These are phyloP conservation scores for Acrobasis consociella DNA, from an alignment of 2,888 invertebrate genomes.

Conservation along the genomic window DNA sequence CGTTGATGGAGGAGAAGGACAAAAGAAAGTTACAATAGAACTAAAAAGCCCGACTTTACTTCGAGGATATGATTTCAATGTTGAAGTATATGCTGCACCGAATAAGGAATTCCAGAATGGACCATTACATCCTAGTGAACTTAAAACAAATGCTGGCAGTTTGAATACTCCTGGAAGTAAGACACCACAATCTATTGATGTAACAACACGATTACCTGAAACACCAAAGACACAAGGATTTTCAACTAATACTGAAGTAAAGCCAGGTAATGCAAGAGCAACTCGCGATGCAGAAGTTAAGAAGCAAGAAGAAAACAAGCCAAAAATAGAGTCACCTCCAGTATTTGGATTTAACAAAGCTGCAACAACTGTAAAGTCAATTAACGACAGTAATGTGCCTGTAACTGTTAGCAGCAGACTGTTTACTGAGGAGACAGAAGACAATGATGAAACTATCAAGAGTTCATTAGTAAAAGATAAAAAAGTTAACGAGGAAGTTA, in stretches of 20 bases:
- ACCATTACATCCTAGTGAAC: slow-evolving; percentile 20
- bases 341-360: slow-evolving; percentile 1
- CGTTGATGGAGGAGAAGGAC: slow-evolving; percentile 63
- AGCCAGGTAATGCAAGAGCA: slow-evolving; percentile 4
- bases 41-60: slow-evolving; percentile 68
- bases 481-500: slow-evolving; percentile 1
- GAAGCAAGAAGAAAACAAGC: slow-evolving; percentile 7
- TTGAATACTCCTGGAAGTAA: slow-evolving; percentile 7
- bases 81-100: slow-evolving; percentile 55
- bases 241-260: neutral
- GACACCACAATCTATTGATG: neutral
- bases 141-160: slow-evolving; percentile 8
- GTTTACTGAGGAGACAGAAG: neutral
- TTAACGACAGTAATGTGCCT: neutral
- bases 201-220: slow-evolving; percentile 6
- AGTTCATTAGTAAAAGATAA: neutral
- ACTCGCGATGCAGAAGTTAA: slow-evolving; percentile 17
- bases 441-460: neutral
- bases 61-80: slow-evolving; percentile 63
- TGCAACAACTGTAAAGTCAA: neutral
- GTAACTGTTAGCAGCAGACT: neutral
- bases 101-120: slow-evolving; percentile 25
- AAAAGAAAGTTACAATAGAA: slow-evolving; percentile 63
- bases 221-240: slow-evolving; percentile 1
- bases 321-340: slow-evolving; percentile 2